Evolutionary conservation across 1,140 invertebrate species (phyloP).

Genomic region (Palaemon carinicauda): DNA sequence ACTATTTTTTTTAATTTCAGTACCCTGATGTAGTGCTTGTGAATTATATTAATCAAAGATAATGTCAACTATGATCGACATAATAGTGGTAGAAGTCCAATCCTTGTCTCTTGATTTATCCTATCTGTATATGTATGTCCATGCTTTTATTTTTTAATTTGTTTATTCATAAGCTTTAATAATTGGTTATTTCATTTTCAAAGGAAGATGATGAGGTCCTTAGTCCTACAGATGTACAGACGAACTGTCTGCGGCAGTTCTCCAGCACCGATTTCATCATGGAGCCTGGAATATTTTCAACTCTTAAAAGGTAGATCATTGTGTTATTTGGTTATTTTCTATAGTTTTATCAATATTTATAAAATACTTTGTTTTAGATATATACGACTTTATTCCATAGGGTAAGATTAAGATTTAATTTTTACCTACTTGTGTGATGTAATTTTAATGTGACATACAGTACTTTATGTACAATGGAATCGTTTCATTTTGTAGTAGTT

Average conservation of each 20-base stretch:
- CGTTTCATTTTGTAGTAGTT: too few species aligned
- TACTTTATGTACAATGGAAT: too few species aligned
- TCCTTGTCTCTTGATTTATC: too few species aligned
- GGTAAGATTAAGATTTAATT: not conserved
- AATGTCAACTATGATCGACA: too few species aligned
- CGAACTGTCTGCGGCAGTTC: conserved; percentile 88
- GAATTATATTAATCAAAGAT: too few species aligned
- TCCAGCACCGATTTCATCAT: conserved; percentile 95
- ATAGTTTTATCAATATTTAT: not conserved
- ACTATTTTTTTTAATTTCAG: too few species aligned
- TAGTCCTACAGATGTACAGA: conserved; percentile 55
- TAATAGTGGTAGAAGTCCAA: too few species aligned
- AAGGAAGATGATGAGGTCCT: conserved; percentile 54
- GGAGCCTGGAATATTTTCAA: conserved; percentile 95
- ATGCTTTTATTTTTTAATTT: not conserved
- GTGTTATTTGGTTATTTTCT: conserved; percentile 32
- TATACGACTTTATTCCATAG: too few species aligned
- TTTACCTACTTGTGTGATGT: not conserved
- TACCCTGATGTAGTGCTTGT: too few species aligned
- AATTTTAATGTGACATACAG: not conserved
- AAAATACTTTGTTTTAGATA: too few species aligned
- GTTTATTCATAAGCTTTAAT: too few species aligned
- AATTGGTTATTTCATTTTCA: not conserved
- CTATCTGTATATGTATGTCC: too few species aligned
- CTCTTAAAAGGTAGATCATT: conserved; percentile 78